A percentile compares a stretch with the other conserved stretches of the same genome.
These are phyloP conservation scores for Beroe ovata DNA, from an alignment of 37 sponge, comb jelly and placozoan genomes.

Conservation along the genomic window DNA sequence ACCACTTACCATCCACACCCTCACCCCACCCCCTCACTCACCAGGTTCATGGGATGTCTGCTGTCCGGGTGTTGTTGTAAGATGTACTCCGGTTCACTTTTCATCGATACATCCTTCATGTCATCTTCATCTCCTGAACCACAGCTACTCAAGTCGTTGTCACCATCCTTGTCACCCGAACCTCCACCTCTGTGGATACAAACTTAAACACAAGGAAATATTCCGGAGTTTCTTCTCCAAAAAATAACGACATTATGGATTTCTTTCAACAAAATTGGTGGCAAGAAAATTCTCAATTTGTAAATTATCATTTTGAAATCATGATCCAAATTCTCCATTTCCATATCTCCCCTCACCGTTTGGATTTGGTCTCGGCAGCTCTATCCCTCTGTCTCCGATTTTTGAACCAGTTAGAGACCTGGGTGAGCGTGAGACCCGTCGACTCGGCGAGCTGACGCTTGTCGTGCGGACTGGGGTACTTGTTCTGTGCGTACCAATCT, in stretches of 20 bases:
- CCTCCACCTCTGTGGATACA: not conserved
- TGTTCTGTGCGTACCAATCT: constrained; percentile 91
- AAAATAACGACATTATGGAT: too few relatives aligned
- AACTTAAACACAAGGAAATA: too few relatives aligned
- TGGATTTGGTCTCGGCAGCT: constrained; percentile 77
- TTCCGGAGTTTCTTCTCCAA: too few relatives aligned
- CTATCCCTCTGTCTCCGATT: constrained; percentile 93
- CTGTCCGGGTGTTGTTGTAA: not conserved
- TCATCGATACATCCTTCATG: constrained; percentile 3
- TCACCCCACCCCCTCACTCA: not conserved
- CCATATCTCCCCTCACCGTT: too few relatives aligned
- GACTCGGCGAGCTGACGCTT: constrained; percentile 90
- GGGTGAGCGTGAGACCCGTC: constrained; percentile 93
- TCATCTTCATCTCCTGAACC: constrained; percentile 41
- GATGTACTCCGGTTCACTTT: constrained; percentile 16
- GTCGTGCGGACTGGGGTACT: constrained; percentile 91
- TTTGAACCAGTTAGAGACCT: constrained; percentile 98
- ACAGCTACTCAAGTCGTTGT: constrained; percentile 11
- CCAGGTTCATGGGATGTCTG: constrained; percentile 42
- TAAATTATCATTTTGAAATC: too few relatives aligned
- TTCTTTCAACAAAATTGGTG: too few relatives aligned
- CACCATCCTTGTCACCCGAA: constrained; percentile 6
- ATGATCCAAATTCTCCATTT: too few relatives aligned
- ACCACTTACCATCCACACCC: too few relatives aligned
- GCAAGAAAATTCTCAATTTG: too few relatives aligned